A percentile compares a stretch with the other conserved stretches of the same genome.
Conservation (phyloP, 2,113 vertebrate species). For the Cervus canadensis region DNA sequence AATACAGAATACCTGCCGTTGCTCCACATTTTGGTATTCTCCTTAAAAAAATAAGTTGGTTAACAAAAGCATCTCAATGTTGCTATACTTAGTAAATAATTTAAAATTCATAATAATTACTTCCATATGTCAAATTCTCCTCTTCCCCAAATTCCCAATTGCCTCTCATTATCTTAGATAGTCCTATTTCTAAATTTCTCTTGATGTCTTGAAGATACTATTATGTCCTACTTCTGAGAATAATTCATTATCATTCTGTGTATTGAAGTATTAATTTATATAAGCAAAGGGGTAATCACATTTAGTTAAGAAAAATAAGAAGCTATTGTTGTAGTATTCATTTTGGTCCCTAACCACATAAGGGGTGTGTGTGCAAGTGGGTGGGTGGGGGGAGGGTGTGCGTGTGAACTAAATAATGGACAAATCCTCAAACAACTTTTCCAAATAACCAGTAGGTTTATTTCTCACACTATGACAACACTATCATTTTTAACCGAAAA, state of each 20-base stretch:
- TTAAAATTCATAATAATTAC: constrained; percentile 78
- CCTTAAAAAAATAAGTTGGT: background rate
- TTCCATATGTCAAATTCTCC: constrained; percentile 70
- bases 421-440: background rate
- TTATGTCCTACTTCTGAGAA: constrained; percentile 76
- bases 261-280: constrained; percentile 65
- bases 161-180: constrained; percentile 74
- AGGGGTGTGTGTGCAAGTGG: background rate
- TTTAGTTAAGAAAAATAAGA: constrained; percentile 60
- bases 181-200: constrained; percentile 77
- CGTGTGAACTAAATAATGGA: background rate
- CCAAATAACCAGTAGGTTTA: background rate
- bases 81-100: constrained; percentile 68
- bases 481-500: background rate
- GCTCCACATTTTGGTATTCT: constrained; percentile 62
- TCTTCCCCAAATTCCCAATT: constrained; percentile 70
- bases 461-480: background rate
- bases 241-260: constrained; percentile 76
- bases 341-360: background rate
- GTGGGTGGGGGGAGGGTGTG: background rate
- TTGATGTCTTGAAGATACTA: constrained; percentile 71
- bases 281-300: constrained; percentile 66
- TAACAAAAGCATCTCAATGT: constrained; percentile 41
- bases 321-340: constrained; percentile 16
- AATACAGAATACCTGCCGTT: constrained; percentile 44